These are phyloP conservation scores for Sarcoramphus papa DNA, from an alignment of 2,797 vertebrate species.

Conservation along the genomic window DNA sequence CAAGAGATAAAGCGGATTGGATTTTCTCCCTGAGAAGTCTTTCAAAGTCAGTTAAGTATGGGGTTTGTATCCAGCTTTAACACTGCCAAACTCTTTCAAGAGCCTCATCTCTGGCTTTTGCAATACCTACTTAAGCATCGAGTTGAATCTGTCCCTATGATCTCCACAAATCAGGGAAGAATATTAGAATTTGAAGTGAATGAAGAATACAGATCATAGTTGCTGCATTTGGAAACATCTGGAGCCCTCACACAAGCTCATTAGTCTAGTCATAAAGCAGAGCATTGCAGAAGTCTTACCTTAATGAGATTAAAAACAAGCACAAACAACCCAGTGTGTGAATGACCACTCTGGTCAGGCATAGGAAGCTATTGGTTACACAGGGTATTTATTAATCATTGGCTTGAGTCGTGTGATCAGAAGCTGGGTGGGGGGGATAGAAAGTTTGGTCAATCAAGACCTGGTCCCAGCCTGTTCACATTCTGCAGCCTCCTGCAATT, in stretches of 20 bases:
- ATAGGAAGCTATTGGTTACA: neutral
- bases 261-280: neutral
- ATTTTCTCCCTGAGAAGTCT: neutral
- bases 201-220: neutral
- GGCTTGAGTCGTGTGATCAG: neutral
- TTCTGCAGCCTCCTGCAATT: neutral
- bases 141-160: neutral
- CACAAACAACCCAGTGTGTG: neutral
- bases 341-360: neutral
- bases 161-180: neutral
- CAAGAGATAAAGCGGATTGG: neutral
- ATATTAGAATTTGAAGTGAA: neutral
- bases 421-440: neutral
- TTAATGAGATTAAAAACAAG: neutral
- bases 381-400: rapidly evolving
- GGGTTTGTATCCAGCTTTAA: neutral
- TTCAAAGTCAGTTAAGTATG: neutral
- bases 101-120: neutral
- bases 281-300: neutral
- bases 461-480: neutral
- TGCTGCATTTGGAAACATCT: neutral
- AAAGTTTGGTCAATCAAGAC: neutral
- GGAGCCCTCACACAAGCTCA: neutral
- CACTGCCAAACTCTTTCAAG: neutral
- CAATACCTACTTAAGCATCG: neutral